Base-by-base conservation (phyloP, 2,113 vertebrate genomes). In the Tursiops truncatus region DNA sequence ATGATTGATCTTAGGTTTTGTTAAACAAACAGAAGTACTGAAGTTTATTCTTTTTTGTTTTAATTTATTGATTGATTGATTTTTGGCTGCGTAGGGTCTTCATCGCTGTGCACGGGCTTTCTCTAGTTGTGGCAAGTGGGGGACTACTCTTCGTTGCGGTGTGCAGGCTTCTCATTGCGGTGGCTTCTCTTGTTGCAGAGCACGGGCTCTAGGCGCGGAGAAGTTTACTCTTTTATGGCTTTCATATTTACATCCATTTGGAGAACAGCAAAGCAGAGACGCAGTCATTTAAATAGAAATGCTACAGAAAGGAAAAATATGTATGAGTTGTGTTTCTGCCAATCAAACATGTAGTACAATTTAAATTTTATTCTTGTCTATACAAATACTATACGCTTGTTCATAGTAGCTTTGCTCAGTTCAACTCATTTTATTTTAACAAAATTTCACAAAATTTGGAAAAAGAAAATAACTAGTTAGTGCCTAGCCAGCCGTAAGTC, bases 381-480 rank as follows among this genome's bases (percentile, higher is more conserved):
- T 81, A 25, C 17, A 56, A 17, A 70, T 58, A 50, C 47, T 62
- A 70, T 82, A 14, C 26, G 38, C 14, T 92, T 92, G 12, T 74
- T 60, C 84, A 58, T 0, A 50, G 4, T 56, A 41, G 5, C 77
- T 94, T 96, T 95, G 17, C 53, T 90, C 44, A 73, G 9, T 65
- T 95, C 36, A 83, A 25, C 33, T 79, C 38, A n/a, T 65, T 79
- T 94, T 92, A 25, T 53, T 79, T 95, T 81, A 50, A 94, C 44
- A 80, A 89, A 95, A 70, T 95, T 90, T 89, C 71, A 83, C 13
- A 83, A 83, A 93, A 73, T 73, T 93, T 94, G 41, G 58, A 41
- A 83, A 94, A 33, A 53, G 23, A 58, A 95, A 93, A 62, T 73
- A 81, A 81, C 60, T 95, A 41, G 5, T 77, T 91, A 38, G 20